A percentile compares a stretch with the other conserved stretches of the same genome.
phyloP scores from a whole-genome alignment of 2,888 invertebrate species.

The Chouioia cunea region DNA sequence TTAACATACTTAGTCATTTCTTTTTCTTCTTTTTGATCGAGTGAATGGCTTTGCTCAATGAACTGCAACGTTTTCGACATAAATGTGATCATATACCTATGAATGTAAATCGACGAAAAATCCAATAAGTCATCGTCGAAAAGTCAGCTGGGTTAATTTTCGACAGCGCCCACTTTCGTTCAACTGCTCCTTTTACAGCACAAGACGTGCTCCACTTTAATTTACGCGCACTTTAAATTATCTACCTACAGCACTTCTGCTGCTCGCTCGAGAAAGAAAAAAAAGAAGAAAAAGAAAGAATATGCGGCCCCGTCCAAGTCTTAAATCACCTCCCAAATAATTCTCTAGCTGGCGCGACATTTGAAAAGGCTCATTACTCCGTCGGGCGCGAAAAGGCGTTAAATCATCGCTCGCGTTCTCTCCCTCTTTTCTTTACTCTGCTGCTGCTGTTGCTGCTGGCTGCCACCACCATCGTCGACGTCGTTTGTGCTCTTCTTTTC shows the following conservation, averaged over 20 bases:
- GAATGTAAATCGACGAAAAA: no score
- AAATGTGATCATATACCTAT: no score
- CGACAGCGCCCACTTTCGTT: no score
- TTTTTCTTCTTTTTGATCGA: neutral
- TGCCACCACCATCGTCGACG: neutral
- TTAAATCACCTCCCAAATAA: conserved; percentile 48
- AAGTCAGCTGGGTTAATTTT: no score
- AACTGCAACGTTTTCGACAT: neutral
- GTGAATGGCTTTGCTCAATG: neutral
- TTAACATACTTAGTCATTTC: neutral
- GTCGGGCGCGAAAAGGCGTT: conserved; percentile 49
- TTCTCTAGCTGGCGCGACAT: conserved; percentile 41
- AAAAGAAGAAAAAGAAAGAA: conserved; percentile 2
- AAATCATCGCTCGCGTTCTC: conserved; percentile 45
- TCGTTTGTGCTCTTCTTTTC: neutral
- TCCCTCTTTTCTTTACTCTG: conserved; percentile 12
- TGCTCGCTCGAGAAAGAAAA: neutral
- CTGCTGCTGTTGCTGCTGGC: neutral
- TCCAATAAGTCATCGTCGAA: no score
- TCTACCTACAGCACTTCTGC: conserved; percentile 26
- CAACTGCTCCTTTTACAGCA: conserved; percentile 11
- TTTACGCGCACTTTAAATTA: conserved; percentile 41
- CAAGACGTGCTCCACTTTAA: conserved; percentile 37
- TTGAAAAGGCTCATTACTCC: conserved; percentile 50
- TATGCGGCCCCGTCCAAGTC: conserved; percentile 34